A percentile compares a stretch with the other conserved stretches of the same genome.
These are phyloP conservation scores for Aphrophora alni DNA, from an alignment of 2,888 invertebrate genomes.

Conservation along the genomic window DNA sequence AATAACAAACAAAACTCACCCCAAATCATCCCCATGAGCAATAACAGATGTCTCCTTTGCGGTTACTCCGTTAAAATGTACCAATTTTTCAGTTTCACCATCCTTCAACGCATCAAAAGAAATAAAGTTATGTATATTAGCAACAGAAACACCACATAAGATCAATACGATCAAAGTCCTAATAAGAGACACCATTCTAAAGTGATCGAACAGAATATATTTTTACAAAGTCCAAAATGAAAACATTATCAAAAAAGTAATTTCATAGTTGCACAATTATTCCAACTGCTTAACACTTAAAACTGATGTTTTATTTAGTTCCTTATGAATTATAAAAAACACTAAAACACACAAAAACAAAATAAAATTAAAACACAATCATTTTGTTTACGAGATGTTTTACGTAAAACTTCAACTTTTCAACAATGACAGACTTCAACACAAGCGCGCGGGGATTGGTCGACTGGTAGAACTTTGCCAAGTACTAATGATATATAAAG, in stretches of 20 bases:
- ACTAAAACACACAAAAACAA: background rate
- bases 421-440: background rate
- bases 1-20: slow-evolving; percentile 51
- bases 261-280: background rate
- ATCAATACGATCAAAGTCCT: background rate
- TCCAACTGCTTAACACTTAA: too few species aligned
- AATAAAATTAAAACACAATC: background rate
- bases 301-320: too few species aligned
- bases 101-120: slow-evolving; percentile 70
- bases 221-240: background rate
- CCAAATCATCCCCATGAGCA: slow-evolving; percentile 59
- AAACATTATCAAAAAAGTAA: background rate
- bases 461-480: background rate
- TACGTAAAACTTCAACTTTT: background rate
- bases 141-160: background rate
- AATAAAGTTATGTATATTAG: slow-evolving; percentile 62
- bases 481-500: background rate
- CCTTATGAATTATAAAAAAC: too few species aligned
- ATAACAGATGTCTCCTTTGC: slow-evolving; percentile 68
- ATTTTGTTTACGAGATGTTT: background rate
- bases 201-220: background rate
- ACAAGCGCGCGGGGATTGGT: background rate
- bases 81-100: slow-evolving; percentile 72
- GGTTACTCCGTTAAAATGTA: slow-evolving; percentile 68
- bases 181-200: background rate